phyloP scores from a whole-genome alignment of 2,797 vertebrate species.

The Glossophaga mutica region DNA sequence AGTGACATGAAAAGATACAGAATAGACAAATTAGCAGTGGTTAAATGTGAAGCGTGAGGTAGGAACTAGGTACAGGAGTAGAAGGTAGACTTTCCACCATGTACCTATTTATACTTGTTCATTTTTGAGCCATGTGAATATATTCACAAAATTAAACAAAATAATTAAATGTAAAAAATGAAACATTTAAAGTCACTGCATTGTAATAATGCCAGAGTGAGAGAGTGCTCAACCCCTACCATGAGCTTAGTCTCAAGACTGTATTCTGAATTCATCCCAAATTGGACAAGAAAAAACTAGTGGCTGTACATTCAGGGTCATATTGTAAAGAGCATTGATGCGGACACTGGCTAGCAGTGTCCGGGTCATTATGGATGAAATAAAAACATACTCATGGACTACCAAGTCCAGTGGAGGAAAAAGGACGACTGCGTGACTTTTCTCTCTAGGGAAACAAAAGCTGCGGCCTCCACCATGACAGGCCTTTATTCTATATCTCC shows the following conservation, averaged over 20 bases:
- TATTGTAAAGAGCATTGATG: neutral
- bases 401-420: no score
- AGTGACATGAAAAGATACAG: neutral
- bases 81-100: neutral
- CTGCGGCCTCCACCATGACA: no score
- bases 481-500: no score
- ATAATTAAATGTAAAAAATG: neutral
- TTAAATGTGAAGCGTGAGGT: neutral
- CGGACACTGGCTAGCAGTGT: no score
- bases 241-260: neutral
- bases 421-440: no score
- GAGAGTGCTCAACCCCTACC: neutral
- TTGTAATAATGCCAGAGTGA: neutral
- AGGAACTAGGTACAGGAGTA: neutral
- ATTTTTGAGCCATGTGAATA: neutral
- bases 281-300: neutral
- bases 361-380: no score
- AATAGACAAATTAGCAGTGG: neutral
- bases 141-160: neutral
- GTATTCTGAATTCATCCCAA: neutral
- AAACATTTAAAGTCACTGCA: slow-evolving; percentile 32
- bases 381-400: no score
- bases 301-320: neutral
- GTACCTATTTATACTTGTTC: neutral
- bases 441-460: no score